phyloP scores from a whole-genome alignment of 2,797 vertebrate genomes.

The Parauchenoglanis ngamensis region DNA sequence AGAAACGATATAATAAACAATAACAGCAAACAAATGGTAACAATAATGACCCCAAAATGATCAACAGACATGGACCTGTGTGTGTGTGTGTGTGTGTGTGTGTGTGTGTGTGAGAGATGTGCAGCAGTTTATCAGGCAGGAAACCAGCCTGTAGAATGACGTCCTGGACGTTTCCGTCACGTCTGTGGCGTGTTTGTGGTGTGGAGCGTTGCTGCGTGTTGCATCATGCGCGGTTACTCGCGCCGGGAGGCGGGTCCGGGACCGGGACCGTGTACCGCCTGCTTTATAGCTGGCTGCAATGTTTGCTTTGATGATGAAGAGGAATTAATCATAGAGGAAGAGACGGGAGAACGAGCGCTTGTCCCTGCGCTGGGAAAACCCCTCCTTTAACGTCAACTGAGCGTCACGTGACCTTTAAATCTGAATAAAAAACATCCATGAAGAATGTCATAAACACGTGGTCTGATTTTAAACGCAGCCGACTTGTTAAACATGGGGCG shows the following conservation, averaged over 20 bases:
- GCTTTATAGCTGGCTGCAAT: neutral
- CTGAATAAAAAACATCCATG: neutral
- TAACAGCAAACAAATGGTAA: too few species aligned
- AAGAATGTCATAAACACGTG: neutral
- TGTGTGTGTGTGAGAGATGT: too few species aligned
- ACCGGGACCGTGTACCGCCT: neutral
- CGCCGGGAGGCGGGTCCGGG: neutral
- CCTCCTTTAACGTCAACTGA: neutral
- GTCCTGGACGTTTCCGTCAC: neutral
- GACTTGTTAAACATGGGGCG: neutral
- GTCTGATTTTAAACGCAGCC: neutral
- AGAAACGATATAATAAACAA: too few species aligned
- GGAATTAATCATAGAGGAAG: neutral
- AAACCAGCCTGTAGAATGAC: neutral
- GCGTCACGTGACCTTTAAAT: neutral
- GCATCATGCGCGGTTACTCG: neutral
- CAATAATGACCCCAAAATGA: too few species aligned
- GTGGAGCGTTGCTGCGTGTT: neutral
- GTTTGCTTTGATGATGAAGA: slow-evolving; percentile 7
- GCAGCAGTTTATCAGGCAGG: neutral
- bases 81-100: too few species aligned
- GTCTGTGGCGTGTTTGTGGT: neutral
- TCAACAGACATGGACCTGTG: too few species aligned
- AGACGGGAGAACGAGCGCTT: neutral
- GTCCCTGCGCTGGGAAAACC: neutral